Conservation (phyloP, 2,797 vertebrate species). For the Sebastes wilsoni region DNA sequence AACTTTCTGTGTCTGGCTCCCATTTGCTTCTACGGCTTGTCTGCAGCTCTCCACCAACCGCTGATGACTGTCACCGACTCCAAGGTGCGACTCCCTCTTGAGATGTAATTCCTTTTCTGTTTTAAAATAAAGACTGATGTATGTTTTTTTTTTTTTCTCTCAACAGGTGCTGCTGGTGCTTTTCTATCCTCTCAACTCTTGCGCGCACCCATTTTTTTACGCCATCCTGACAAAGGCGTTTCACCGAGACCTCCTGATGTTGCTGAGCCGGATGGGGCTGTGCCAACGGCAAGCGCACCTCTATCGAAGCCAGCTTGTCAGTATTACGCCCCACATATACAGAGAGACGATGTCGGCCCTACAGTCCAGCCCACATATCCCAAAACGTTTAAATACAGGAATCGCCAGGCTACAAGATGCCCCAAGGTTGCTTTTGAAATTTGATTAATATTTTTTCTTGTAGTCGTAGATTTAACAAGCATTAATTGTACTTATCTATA, state of each 20-base stretch:
- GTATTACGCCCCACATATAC: slow-evolving; percentile 63
- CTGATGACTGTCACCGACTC: slow-evolving; percentile 89
- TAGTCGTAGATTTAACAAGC: neutral
- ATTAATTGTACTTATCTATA: too few species aligned
- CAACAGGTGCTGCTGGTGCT: slow-evolving; percentile 84
- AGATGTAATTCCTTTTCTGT: neutral
- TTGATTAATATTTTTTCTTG: neutral
- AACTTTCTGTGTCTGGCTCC: slow-evolving; percentile 91
- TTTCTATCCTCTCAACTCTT: slow-evolving; percentile 92
- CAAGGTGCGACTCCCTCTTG: slow-evolving; percentile 78
- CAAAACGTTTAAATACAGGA: neutral
- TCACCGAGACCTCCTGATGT: slow-evolving; percentile 85
- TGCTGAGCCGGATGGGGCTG: slow-evolving; percentile 88
- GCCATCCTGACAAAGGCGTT: slow-evolving; percentile 90
- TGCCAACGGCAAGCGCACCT: slow-evolving; percentile 84
- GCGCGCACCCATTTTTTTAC: slow-evolving; percentile 91
- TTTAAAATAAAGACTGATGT: neutral
- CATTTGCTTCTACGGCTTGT: slow-evolving; percentile 91
- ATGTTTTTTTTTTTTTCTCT: neutral
- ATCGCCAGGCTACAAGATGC: neutral
- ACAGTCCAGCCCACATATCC: neutral
- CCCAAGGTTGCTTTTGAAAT: neutral
- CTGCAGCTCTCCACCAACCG: slow-evolving; percentile 87
- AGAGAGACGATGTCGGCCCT: neutral
- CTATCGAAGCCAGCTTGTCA: slow-evolving; percentile 81